Conservation (phyloP, 2,888 invertebrate species). For the Drosophila affinis region DNA sequence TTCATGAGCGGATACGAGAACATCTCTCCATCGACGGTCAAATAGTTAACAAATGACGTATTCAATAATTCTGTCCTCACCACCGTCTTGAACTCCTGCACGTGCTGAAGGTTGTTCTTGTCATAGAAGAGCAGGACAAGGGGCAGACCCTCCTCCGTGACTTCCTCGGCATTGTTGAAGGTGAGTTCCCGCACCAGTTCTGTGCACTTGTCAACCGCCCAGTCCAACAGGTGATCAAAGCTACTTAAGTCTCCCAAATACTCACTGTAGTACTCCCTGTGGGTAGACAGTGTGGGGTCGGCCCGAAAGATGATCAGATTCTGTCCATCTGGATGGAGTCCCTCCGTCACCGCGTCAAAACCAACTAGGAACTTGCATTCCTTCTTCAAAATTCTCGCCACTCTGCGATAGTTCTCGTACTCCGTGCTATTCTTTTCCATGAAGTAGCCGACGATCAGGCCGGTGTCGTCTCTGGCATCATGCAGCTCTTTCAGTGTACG, state of each 20-base stretch:
- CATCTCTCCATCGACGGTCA: slow-evolving; percentile 95
- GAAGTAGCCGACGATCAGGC: slow-evolving; percentile 95
- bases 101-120: slow-evolving; percentile 89
- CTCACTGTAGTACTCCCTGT: slow-evolving; percentile 90
- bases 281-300: slow-evolving; percentile 86
- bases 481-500: slow-evolving; percentile 87
- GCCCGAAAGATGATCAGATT: slow-evolving; percentile 89
- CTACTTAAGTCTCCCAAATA: slow-evolving; percentile 88
- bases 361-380: slow-evolving; percentile 96
- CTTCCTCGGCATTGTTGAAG: slow-evolving; percentile 98
- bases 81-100: slow-evolving; percentile 91
- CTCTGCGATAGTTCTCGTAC: slow-evolving; percentile 89
- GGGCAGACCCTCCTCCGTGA: slow-evolving; percentile 97
- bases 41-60: slow-evolving; percentile 94
- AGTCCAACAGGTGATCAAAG: slow-evolving; percentile 90
- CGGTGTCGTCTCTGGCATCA: slow-evolving; percentile 87
- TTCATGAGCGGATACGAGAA: slow-evolving; percentile 98
- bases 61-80: slow-evolving; percentile 89
- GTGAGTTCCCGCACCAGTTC: slow-evolving; percentile 98
- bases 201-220: slow-evolving; percentile 95
- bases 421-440: slow-evolving; percentile 89
- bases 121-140: slow-evolving; percentile 97
- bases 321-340: background rate
- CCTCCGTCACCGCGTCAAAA: slow-evolving; percentile 89
- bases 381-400: slow-evolving; percentile 92